Conservation (phyloP, 2,797 vertebrate species). For the Phalanger gymnotis region DNA sequence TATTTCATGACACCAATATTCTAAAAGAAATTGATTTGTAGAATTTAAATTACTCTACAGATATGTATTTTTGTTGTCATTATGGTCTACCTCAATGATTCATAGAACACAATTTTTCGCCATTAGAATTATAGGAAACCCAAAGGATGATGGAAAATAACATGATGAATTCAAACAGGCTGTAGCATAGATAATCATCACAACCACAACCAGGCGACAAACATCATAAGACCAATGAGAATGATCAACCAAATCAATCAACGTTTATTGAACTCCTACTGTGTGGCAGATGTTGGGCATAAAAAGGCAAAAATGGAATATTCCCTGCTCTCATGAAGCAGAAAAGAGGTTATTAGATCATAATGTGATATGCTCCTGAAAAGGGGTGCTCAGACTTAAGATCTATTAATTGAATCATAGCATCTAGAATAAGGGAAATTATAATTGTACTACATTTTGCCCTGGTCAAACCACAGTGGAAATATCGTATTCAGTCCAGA, state of each 20-base stretch:
- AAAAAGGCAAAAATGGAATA: background rate
- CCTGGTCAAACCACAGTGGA: background rate
- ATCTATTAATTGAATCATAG: background rate
- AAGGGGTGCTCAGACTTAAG: background rate
- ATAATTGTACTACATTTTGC: background rate
- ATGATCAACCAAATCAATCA: background rate
- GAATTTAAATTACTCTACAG: background rate
- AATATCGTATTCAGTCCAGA: no score
- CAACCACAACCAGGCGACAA: background rate
- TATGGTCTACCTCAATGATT: background rate
- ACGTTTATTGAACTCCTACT: background rate
- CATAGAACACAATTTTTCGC: background rate
- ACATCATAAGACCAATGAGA: background rate
- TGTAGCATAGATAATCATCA: background rate
- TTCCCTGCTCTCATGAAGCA: background rate
- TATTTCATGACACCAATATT: background rate
- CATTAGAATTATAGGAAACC: background rate
- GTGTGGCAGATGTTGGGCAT: background rate
- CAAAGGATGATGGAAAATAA: background rate
- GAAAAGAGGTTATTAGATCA: background rate
- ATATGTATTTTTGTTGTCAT: background rate
- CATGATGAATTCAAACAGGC: background rate
- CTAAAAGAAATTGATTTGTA: background rate
- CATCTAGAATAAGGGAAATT: background rate
- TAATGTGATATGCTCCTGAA: background rate